These are phyloP conservation scores for Aurelia sp. DNA, from an alignment of 30 jellyfish, hydroid and myxozoan genomes.

Conservation along the genomic window DNA sequence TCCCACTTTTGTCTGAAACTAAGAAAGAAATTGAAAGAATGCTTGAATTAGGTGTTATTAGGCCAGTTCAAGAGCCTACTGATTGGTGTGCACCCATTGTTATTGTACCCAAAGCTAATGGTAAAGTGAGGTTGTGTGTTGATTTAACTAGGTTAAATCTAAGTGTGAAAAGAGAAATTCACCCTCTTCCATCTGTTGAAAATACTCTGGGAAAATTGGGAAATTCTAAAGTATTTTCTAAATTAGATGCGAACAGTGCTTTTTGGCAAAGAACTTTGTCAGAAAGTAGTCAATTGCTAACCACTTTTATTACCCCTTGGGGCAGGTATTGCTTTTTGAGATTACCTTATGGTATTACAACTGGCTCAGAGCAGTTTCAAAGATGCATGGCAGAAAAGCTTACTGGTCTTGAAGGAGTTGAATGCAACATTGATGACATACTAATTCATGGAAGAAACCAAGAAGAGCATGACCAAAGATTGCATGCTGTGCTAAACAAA, in stretches of 20 bases:
- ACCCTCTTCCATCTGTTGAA: constrained; percentile 55
- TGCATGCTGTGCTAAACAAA: constrained; percentile 44
- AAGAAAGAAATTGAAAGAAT: constrained; percentile 58
- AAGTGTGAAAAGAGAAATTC: constrained; percentile 51
- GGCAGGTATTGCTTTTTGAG: constrained; percentile 68
- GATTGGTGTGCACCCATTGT: constrained; percentile 77
- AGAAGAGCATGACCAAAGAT: constrained; percentile 53
- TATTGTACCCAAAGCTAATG: constrained; percentile 51
- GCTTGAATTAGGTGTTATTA: constrained; percentile 67
- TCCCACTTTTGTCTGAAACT: constrained; percentile 37
- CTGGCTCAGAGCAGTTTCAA: constrained; percentile 45
- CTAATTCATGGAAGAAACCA: constrained; percentile 41
- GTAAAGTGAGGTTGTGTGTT: constrained; percentile 61
- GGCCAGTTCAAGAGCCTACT: constrained; percentile 62
- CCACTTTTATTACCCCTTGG: constrained; percentile 21
- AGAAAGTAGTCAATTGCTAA: constrained; percentile 36
- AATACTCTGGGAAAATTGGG: not conserved
- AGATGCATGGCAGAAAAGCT: not conserved
- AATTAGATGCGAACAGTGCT: constrained; percentile 72
- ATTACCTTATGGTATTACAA: constrained; percentile 55
- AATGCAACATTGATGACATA: not conserved
- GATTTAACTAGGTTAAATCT: constrained; percentile 60
- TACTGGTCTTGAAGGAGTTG: constrained; percentile 47
- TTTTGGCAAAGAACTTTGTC: constrained; percentile 71
- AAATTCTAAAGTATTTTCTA: constrained; percentile 42